Conservation (phyloP, 2,888 invertebrate species). For the Physocephala rufipes region DNA sequence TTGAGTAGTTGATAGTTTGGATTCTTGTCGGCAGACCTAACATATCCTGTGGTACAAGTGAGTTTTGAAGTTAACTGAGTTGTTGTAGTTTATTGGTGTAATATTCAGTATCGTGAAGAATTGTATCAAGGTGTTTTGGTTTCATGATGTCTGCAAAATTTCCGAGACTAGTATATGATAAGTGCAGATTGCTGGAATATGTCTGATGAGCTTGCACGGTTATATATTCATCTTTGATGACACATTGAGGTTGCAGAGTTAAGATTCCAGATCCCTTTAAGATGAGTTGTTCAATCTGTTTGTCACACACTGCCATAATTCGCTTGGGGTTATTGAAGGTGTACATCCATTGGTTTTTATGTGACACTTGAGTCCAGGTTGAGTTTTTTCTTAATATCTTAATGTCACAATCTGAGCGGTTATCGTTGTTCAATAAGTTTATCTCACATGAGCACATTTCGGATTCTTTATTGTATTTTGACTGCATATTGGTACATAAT, state of each 20-base stretch:
- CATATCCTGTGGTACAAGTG: no score
- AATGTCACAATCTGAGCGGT: constrained; percentile 9
- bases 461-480: background rate
- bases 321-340: constrained; percentile 2
- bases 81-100: background rate
- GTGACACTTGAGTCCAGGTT: constrained; percentile 1
- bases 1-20: no score
- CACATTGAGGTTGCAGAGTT: constrained; percentile 4
- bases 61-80: background rate
- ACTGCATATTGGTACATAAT: background rate
- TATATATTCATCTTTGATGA: background rate
- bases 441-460: background rate
- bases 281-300: constrained; percentile 2
- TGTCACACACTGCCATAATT: background rate
- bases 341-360: constrained; percentile 11
- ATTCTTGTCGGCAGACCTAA: no score
- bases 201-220: background rate
- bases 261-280: background rate
- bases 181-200: background rate
- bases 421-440: constrained; percentile 8
- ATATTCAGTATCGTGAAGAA: background rate
- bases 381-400: constrained; percentile 4
- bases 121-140: constrained; percentile 2
- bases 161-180: background rate
- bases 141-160: background rate